Conservation (phyloP, 1,140 invertebrate species). For the Drosophila auraria region DNA sequence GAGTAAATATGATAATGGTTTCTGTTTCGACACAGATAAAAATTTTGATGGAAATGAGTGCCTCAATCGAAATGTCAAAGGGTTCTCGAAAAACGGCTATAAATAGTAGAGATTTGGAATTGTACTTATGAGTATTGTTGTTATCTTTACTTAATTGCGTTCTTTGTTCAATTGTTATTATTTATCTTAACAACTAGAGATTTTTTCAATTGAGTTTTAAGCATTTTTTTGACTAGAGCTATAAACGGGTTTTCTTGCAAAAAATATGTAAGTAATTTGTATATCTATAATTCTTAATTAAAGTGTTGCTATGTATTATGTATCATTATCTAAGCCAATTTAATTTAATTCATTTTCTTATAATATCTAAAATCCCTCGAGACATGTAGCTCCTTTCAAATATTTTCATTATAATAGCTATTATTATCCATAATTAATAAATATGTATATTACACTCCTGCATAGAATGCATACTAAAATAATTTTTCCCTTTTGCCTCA, state of each 20-base stretch:
- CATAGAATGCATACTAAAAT: too few relatives aligned
- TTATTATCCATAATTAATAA: too few relatives aligned
- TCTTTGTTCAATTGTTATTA: slow-evolving; percentile 11
- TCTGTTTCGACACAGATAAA: slow-evolving; percentile 27
- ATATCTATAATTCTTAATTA: neutral
- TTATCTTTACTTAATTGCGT: slow-evolving; percentile 8
- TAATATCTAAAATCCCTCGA: too few relatives aligned
- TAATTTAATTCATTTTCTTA: neutral
- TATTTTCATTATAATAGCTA: too few relatives aligned
- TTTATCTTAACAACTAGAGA: neutral
- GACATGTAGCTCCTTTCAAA: too few relatives aligned
- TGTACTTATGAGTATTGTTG: neutral
- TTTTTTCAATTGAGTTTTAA: neutral
- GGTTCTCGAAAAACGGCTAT: slow-evolving; percentile 26
- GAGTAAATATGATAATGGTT: slow-evolving; percentile 65
- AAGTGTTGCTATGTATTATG: neutral
- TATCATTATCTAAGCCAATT: neutral
- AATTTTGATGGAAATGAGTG: slow-evolving; percentile 16
- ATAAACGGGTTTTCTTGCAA: neutral
- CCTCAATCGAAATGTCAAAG: slow-evolving; percentile 49
- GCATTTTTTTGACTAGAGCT: neutral
- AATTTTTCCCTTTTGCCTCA: too few relatives aligned
- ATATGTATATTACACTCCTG: too few relatives aligned
- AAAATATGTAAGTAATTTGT: neutral
- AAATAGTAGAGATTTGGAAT: neutral